Percentiles rank a stretch among this genome's conserved stretches.
phyloP scores from a whole-genome alignment of 2,797 vertebrate genomes.

The Malurus splendens region DNA sequence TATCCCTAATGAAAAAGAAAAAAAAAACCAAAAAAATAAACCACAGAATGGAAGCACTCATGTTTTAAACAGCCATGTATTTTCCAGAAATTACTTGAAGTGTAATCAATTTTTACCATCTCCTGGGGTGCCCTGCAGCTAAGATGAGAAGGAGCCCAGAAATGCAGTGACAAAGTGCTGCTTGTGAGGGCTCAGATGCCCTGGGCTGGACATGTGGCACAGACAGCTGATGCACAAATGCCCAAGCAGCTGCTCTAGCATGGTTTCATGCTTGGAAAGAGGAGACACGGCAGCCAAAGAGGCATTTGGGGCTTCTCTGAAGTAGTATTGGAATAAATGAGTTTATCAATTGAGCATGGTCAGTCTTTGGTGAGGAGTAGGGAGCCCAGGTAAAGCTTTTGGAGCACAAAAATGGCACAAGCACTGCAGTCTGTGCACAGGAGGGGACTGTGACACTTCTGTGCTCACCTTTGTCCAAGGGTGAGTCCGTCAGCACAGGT shows the following conservation, averaged over 20 bases:
- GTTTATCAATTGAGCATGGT: neutral
- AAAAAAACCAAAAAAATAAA: no score
- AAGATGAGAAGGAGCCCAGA: slow-evolving; percentile 14
- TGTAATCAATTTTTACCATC: slow-evolving; percentile 62
- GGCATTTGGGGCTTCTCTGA: neutral
- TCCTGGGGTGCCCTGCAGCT: slow-evolving; percentile 44
- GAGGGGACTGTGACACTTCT: neutral
- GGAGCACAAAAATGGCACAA: neutral
- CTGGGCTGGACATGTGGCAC: neutral
- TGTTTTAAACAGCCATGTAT: slow-evolving; percentile 25
- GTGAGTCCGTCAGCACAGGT: neutral
- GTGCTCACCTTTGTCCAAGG: neutral
- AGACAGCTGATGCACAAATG: neutral
- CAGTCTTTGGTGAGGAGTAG: neutral
- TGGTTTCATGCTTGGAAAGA: neutral
- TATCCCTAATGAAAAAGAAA: slow-evolving; percentile 8
- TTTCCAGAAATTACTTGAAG: slow-evolving; percentile 47
- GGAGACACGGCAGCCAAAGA: neutral
- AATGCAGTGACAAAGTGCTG: neutral
- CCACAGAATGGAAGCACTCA: slow-evolving; percentile 3
- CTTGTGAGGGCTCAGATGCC: neutral
- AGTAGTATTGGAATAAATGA: neutral
- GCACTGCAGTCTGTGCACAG: neutral
- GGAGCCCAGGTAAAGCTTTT: neutral
- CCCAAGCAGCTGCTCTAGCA: neutral